Base-by-base conservation (phyloP, 2,113 vertebrate genomes). In the Pluvianellus socialis region DNA sequence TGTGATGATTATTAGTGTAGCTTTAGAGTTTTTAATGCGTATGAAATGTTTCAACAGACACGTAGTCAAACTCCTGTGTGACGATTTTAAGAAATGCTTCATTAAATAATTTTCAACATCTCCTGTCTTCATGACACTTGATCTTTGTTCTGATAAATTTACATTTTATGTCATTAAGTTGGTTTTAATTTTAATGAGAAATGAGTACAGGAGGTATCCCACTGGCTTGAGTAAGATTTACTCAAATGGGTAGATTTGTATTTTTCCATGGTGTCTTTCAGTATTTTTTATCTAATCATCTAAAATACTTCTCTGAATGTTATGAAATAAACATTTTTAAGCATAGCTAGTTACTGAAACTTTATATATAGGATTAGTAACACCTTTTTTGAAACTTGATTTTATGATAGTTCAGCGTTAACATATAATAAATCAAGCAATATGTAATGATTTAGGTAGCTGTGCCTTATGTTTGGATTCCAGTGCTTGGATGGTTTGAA, bases 51-150 rank as follows among this genome's bases (percentile, higher is more conserved):
- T 62, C 53, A 40, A 7, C 22, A 47, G 52, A 52, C 7, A 28
- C 22, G 14, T 58, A 5, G 52, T 47, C 6, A 1, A 55, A 52
- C 19, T 72, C 2, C 32, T 47, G 4, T 47, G 32, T 62, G 53
- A 40, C 28, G 35, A 9, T 61, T 66, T 52, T 30, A 73, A 33
- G 44, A 92, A 79, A 30, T 9, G 11, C 3, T 20, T 73, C 22
- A 4, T 22, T 6, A 18, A 35, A 35, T 21, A 14, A 30, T 17
- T 49, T 49, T 56, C 28, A 6, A 17, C 7, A 0, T 8, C 52
- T 40, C 33, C 50, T 21, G 19, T 32, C 24, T 6, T 30, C 0
- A 1, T 45, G n/a, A 12, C 0, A 15, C 24, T 32, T 10, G 33
- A 8, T 22, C 91, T 21, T 58, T 62, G 49, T 42, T 75, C 44